Percentiles rank a stretch among this genome's conserved stretches.
These are phyloP conservation scores for Embidobia sp. DNA, from an alignment of 2,888 invertebrate species.

Conservation along the genomic window DNA sequence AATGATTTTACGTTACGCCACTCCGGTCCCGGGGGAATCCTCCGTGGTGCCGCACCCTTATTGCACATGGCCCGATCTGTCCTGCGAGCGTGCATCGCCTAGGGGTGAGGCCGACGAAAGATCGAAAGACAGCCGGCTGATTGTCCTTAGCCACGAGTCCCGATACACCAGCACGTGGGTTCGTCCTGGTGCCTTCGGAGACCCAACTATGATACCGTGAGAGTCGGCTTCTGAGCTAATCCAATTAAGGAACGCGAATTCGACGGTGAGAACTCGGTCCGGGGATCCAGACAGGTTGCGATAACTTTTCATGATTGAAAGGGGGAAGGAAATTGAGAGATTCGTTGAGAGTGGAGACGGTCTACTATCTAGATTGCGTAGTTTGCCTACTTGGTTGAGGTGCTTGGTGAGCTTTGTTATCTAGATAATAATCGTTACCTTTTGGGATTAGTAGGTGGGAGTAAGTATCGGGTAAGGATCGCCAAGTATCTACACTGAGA, in stretches of 20 bases:
- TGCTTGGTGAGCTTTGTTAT: too few relatives aligned
- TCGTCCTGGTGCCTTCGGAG: conserved; percentile 17
- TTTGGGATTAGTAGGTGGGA: too few relatives aligned
- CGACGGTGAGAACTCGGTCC: too few relatives aligned
- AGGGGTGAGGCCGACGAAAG: conserved; percentile 62
- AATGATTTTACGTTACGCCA: conserved; percentile 82
- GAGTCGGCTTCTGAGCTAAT: conserved; percentile 15
- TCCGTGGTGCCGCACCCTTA: conserved; percentile 80
- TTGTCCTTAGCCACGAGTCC: conserved; percentile 78
- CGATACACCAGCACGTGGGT: conserved; percentile 69
- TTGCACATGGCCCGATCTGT: conserved; percentile 80
- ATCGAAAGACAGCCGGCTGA: conserved; percentile 71
- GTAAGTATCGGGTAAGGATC: too few relatives aligned
- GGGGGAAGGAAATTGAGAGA: too few relatives aligned
- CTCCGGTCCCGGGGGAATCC: conserved; percentile 80
- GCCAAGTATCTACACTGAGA: too few relatives aligned
- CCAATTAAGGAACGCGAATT: conserved; percentile 6
- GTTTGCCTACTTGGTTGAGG: too few relatives aligned
- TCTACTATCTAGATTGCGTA: too few relatives aligned
- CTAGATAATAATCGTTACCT: too few relatives aligned
- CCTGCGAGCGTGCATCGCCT: conserved; percentile 58
- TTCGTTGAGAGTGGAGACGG: too few relatives aligned
- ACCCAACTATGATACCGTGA: conserved; percentile 19
- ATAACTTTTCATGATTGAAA: too few relatives aligned
- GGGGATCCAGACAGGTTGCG: too few relatives aligned